Conservation (phyloP, 2,797 vertebrate species). For the Anolis apletophallus region DNA sequence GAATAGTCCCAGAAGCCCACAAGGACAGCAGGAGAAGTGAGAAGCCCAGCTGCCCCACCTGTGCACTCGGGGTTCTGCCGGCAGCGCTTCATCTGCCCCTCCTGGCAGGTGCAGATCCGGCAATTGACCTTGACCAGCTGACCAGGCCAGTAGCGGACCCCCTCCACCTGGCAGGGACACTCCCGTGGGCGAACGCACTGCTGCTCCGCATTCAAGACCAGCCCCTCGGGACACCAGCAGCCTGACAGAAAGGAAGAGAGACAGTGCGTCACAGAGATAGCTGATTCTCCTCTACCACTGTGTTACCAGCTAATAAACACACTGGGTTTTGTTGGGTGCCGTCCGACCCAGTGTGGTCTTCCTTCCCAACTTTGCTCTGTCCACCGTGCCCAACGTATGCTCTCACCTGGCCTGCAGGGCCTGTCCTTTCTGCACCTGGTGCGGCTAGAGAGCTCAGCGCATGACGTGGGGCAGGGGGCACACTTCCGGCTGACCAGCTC, state of each 20-base stretch:
- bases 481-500: slow-evolving; percentile 81
- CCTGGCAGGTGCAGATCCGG: slow-evolving; percentile 86
- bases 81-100: slow-evolving; percentile 82
- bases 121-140: slow-evolving; percentile 85
- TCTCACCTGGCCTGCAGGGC: slow-evolving; percentile 84
- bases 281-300: too few relatives aligned
- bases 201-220: slow-evolving; percentile 79
- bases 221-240: slow-evolving; percentile 88
- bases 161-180: slow-evolving; percentile 83
- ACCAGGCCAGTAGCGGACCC: slow-evolving; percentile 78
- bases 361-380: background rate
- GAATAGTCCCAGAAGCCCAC: background rate
- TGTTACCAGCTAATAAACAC: background rate
- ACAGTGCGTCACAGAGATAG: background rate
- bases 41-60: slow-evolving; percentile 70
- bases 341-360: too few relatives aligned
- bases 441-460: slow-evolving; percentile 81
- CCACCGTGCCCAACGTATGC: too few relatives aligned
- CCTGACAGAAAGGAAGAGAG: slow-evolving; percentile 71
- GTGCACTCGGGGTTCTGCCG: slow-evolving; percentile 83
- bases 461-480: slow-evolving; percentile 86
- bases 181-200: slow-evolving; percentile 81
- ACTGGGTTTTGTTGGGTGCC: background rate
- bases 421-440: slow-evolving; percentile 65
- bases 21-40: rapidly evolving